Evolutionary conservation across 2,113 vertebrate genomes (phyloP), one percentile per base, ranked within the genome.

Genomic region (Aegotheles bennettii): DNA sequence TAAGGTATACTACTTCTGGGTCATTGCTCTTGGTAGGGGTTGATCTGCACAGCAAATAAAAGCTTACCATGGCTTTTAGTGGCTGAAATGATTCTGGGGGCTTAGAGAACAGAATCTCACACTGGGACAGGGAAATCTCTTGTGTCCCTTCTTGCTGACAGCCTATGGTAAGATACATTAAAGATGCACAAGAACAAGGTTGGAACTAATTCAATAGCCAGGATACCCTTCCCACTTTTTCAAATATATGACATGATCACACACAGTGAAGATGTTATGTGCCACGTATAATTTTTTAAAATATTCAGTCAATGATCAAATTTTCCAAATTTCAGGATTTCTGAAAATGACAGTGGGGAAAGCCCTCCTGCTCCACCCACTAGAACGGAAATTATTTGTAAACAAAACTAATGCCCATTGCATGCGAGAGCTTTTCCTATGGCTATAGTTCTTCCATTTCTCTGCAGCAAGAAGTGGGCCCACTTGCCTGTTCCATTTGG

Each of bases 221-320:
- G 71, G 79, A 54, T 38, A 59, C 23, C 26, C 68, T 63, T 53
- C 45, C 33, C 0, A 2, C 4, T 47, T 53, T 51, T 48, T 38
- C 38, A 71, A 2, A 71, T 63, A 21, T 5, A 0, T 47, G 54
- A 10, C 25, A 11, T 0, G 7, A 31, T 54, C 33, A 64, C 3
- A 40, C 35, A 35, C 35, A 63, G 14, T 59, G 19, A 86, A 36
- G 25, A 3, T 12, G 25, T 69, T 56, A 74, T 63, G 77, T 91
- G 20, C 19, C 29, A 54, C 1, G 0, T 29, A 10, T 0, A 13
- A 9, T 6, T 36, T 51, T 36, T 48, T 1, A 0, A 79, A 86
- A 59, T 56, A 73, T 40, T 71, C 36, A 89, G 4, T 18, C 70
- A 87, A 6, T 9, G 5, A 47, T 33, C 3, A 59, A 4, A 33